phyloP scores from a whole-genome alignment of 2,797 vertebrate genomes.

The Amazonetta brasiliensis region DNA sequence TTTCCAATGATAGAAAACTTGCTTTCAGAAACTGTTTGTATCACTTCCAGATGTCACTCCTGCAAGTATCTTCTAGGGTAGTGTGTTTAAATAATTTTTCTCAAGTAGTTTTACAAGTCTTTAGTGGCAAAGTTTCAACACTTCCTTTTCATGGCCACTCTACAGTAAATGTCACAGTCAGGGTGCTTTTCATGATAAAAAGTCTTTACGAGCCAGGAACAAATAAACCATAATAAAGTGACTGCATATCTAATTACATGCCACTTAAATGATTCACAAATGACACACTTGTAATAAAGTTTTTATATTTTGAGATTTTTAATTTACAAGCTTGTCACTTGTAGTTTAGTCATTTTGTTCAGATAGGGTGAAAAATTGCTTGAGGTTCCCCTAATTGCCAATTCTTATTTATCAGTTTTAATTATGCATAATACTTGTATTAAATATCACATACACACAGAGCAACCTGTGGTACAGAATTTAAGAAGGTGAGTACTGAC shows the following conservation, averaged over 20 bases:
- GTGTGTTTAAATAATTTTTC: slow-evolving; percentile 2
- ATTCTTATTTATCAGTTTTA: slow-evolving; percentile 37
- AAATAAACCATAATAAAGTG: slow-evolving; percentile 15
- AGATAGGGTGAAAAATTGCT: slow-evolving; percentile 15
- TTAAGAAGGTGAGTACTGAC: neutral
- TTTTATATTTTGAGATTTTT: slow-evolving; percentile 21
- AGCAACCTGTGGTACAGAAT: neutral
- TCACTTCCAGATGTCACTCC: neutral
- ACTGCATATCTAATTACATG: slow-evolving; percentile 11
- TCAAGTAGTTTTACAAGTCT: slow-evolving; percentile 4
- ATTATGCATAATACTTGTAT: neutral
- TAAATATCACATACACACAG: neutral
- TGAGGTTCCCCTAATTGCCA: slow-evolving; percentile 26
- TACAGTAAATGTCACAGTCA: slow-evolving; percentile 3
- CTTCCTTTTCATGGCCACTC: neutral
- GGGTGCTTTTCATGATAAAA: slow-evolving; percentile 28
- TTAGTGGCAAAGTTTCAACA: neutral
- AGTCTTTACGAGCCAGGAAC: slow-evolving; percentile 1
- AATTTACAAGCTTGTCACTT: slow-evolving; percentile 47
- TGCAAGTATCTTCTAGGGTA: neutral
- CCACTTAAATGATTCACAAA: neutral
- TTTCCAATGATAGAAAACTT: neutral
- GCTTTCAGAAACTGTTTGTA: neutral
- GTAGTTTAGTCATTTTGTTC: slow-evolving; percentile 15
- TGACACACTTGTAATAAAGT: slow-evolving; percentile 20